Conservation (phyloP, 2,888 invertebrate species). For the Drosophila mimica region DNA sequence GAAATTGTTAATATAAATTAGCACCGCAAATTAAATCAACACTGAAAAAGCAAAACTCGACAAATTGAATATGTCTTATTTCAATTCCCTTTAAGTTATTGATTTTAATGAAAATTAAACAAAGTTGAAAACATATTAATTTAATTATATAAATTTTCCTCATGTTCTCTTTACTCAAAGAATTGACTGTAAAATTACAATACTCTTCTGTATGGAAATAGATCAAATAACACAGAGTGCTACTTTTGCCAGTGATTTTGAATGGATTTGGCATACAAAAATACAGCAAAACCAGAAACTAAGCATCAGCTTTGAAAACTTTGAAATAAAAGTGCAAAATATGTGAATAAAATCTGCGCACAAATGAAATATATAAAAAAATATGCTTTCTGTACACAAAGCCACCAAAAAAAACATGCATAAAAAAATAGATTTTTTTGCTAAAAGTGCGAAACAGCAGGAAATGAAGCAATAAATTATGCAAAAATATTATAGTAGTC, state of each 20-base stretch:
- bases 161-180: neutral
- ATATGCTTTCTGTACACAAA: constrained; percentile 52
- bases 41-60: neutral
- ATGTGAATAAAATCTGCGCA: constrained; percentile 50
- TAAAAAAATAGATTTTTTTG: constrained; percentile 49
- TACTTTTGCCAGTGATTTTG: constrained; percentile 40
- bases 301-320: constrained; percentile 52
- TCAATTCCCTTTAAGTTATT: neutral
- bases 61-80: neutral
- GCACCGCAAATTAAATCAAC: constrained; percentile 52
- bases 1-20: constrained; percentile 25
- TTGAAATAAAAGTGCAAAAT: constrained; percentile 43
- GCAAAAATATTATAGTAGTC: constrained; percentile 39
- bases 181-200: neutral
- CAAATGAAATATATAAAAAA: constrained; percentile 46
- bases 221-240: constrained; percentile 60
- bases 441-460: constrained; percentile 51
- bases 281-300: constrained; percentile 46
- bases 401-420: constrained; percentile 29
- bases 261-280: constrained; percentile 50
- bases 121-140: neutral
- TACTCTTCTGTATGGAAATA: constrained; percentile 13
- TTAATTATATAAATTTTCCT: neutral
- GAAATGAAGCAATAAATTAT: constrained; percentile 72
- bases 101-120: neutral